Evolutionary conservation across 2,888 invertebrate genomes (phyloP).

Genomic region (Aproaerema taeniolella): DNA sequence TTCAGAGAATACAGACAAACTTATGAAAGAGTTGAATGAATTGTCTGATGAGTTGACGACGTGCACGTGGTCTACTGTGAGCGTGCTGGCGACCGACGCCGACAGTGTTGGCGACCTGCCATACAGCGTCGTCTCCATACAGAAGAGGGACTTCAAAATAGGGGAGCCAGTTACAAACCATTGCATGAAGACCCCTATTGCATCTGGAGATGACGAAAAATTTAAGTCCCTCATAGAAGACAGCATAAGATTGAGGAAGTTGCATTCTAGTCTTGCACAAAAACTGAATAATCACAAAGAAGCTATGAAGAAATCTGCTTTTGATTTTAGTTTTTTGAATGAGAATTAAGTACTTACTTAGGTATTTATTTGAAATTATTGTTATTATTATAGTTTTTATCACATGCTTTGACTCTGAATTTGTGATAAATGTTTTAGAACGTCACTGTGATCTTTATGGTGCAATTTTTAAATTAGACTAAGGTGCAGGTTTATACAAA

Average conservation of each 20-base stretch:
- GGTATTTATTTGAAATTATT: not conserved
- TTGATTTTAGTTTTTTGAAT: constrained; percentile 62
- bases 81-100: constrained; percentile 49
- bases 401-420: too few species aligned
- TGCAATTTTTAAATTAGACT: too few species aligned
- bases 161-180: constrained; percentile 60
- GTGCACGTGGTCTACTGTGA: constrained; percentile 63
- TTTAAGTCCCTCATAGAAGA: constrained; percentile 63
- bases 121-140: constrained; percentile 65
- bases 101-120: constrained; percentile 54
- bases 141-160: constrained; percentile 64
- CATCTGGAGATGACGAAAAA: constrained; percentile 40
- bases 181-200: constrained; percentile 39
- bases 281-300: constrained; percentile 52
- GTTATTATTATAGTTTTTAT: too few species aligned
- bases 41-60: constrained; percentile 51
- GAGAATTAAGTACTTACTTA: constrained; percentile 19
- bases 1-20: constrained; percentile 50
- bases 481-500: too few species aligned
- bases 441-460: too few species aligned
- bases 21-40: constrained; percentile 39
- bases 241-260: constrained; percentile 55
- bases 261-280: constrained; percentile 44
- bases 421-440: too few species aligned
- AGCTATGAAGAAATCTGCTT: constrained; percentile 39